Evolutionary conservation across 2,888 invertebrate genomes (phyloP), one percentile per base, ranked within the genome.

Genomic region (Tineola bisselliella): DNA sequence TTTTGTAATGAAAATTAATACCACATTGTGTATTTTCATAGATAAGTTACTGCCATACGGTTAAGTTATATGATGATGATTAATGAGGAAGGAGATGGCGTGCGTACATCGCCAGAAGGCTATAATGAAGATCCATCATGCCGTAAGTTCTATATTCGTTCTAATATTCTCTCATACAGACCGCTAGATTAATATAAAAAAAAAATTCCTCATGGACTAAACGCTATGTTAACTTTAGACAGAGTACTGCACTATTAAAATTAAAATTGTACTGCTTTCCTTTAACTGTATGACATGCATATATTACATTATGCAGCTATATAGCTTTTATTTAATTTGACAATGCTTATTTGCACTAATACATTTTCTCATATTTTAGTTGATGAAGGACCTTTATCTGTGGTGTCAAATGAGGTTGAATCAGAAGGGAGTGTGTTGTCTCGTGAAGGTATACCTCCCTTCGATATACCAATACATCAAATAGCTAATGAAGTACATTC

Each of bases 391-490:
- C 13, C 25, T 10, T 3, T 18, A 6, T 84, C 84, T 1, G 82
- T 87, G 82, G 84, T 84, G 38, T 86, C 86, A 1, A 84, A 84
- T 61, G 87, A 87, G 63, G 83, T 82, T 1, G 86, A 87, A 64
- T 87, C 86, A 0, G 87, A 86, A 61, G 81, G 78, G 64, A 84
- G 86, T 62, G 70, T 79, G 17, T 65, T 81, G 17, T 78, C 81
- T n/a, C 54, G 54, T 25, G 54, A 54, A 5, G 54, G 18, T 25
- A 0, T 84, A 84, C 48, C 71, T 71, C 11, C 70, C 67, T 12
- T 54, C 70, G 80, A 0, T 73, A 75, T 62, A 81, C 81, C 43
- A 62, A 63, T 0, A 63, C 64, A 18, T 54, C 54, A 18, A 25
- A 15, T 10, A 13, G 5, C 1, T 10, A 25, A 10, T n/a, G 54